Conservation (phyloP, 2,888 invertebrate genomes). For the Agrilus mali region DNA sequence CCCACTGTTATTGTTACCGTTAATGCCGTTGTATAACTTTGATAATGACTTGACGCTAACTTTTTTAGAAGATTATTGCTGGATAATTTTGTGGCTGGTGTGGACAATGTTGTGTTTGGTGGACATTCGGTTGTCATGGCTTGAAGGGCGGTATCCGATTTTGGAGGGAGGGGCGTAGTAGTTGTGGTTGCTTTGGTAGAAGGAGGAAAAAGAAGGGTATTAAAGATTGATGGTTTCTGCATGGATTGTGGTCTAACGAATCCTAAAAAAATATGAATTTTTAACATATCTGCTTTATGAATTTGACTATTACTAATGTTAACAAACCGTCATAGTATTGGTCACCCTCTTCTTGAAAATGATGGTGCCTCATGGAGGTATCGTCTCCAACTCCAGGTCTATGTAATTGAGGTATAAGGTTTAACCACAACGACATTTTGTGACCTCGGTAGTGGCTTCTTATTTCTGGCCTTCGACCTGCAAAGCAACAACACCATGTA, state of each 20-base stretch:
- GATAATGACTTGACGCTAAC: constrained; percentile 72
- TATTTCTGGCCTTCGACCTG: constrained; percentile 62
- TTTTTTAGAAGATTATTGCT: constrained; percentile 61
- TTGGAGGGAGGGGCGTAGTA: constrained; percentile 37
- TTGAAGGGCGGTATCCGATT: constrained; percentile 36
- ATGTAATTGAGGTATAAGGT: constrained; percentile 81
- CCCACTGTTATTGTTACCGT: constrained; percentile 81
- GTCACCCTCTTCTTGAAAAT: constrained; percentile 68
- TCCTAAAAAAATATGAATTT: constrained; percentile 36
- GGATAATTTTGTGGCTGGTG: constrained; percentile 33
- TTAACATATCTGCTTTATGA: constrained; percentile 2
- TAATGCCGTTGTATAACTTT: constrained; percentile 78
- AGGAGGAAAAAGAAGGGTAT: constrained; percentile 39
- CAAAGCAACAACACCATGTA: constrained; percentile 11
- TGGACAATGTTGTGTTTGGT: constrained; percentile 43
- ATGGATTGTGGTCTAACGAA: constrained; percentile 63
- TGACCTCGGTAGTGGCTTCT: constrained; percentile 88
- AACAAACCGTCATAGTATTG: constrained; percentile 65
- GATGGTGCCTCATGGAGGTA: constrained; percentile 77
- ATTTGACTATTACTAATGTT: not conserved
- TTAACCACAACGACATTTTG: constrained; percentile 87
- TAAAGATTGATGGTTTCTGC: constrained; percentile 51
- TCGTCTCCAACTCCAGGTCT: constrained; percentile 69
- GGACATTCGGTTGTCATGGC: constrained; percentile 62
- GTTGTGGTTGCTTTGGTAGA: constrained; percentile 28